phyloP scores from a whole-genome alignment of 2,888 invertebrate genomes.

The Willowsia nigromaculata region DNA sequence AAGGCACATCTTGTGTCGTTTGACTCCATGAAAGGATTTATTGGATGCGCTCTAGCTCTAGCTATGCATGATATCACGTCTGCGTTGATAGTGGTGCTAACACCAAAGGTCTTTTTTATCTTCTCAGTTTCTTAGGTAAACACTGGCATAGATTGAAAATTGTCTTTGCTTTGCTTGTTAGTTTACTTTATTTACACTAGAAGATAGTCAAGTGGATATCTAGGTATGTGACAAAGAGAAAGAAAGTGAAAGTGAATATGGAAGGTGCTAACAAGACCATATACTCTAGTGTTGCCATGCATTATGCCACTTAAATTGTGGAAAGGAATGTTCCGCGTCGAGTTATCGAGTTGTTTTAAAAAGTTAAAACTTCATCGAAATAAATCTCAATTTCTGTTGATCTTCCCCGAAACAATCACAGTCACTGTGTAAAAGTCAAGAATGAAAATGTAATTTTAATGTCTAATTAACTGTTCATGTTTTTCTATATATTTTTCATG shows the following conservation, averaged over 20 bases:
- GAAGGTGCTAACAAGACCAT: not conserved
- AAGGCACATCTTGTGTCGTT: not conserved
- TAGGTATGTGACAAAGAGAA: not conserved
- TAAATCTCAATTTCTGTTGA: too few species aligned
- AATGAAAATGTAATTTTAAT: not conserved
- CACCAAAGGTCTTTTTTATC: not conserved
- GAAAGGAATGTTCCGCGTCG: too few species aligned
- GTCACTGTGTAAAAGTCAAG: too few species aligned
- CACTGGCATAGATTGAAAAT: not conserved
- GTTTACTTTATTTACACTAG: too few species aligned
- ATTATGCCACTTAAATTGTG: not conserved
- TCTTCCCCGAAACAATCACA: too few species aligned
- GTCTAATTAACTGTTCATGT: not conserved
- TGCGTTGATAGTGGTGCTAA: not conserved
- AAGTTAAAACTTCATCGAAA: too few species aligned
- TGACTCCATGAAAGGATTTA: conserved; percentile 8
- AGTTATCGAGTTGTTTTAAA: too few species aligned
- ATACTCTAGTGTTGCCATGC: not conserved
- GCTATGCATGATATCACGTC: not conserved
- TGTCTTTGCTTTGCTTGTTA: not conserved
- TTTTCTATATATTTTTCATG: not conserved
- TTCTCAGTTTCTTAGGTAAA: not conserved
- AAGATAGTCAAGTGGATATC: too few species aligned
- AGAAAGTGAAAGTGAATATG: not conserved
- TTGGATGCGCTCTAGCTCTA: not conserved